Conservation (phyloP, 2,113 vertebrate species). For the Atherinomorus stipes region DNA sequence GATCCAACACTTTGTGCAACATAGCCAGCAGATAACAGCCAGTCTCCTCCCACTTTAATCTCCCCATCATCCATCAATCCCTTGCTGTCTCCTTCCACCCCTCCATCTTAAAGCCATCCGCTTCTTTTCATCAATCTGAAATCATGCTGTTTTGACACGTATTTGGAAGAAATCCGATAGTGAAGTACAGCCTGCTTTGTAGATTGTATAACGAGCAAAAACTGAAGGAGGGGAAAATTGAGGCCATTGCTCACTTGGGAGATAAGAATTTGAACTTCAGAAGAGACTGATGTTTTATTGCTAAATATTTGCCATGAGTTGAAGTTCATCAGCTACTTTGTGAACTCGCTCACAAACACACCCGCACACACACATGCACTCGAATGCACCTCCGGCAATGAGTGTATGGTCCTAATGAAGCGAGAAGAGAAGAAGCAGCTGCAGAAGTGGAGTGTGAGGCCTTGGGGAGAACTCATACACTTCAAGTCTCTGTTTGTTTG, state of each 20-base stretch:
- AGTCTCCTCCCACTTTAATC: slow-evolving; percentile 69
- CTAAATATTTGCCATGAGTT: slow-evolving; percentile 54
- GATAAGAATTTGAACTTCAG: slow-evolving; percentile 19
- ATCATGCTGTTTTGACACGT: slow-evolving; percentile 28
- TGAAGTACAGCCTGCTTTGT: slow-evolving; percentile 17
- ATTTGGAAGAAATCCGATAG: slow-evolving; percentile 32
- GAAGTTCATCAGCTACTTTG: slow-evolving; percentile 59
- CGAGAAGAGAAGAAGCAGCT: slow-evolving; percentile 66
- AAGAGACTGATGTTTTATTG: slow-evolving; percentile 41
- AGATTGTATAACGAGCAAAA: slow-evolving; percentile 32
- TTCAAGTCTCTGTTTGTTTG: slow-evolving; percentile 28
- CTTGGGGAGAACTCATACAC: slow-evolving; percentile 62
- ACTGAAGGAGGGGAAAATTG: slow-evolving; percentile 8
- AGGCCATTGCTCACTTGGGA: slow-evolving; percentile 17
- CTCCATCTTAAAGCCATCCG: slow-evolving; percentile 53
- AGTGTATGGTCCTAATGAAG: slow-evolving; percentile 76
- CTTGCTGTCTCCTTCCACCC: slow-evolving; percentile 31
- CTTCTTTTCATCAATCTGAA: slow-evolving; percentile 62
- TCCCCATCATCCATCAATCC: slow-evolving; percentile 62
- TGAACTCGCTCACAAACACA: slow-evolving; percentile 31
- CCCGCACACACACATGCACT: slow-evolving; percentile 23
- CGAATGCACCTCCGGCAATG: slow-evolving; percentile 65
- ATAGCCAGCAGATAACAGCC: slow-evolving; percentile 57
- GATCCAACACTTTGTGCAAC: slow-evolving; percentile 50
- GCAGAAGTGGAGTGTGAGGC: slow-evolving; percentile 67